A percentile compares a stretch with the other conserved stretches of the same genome.
These are phyloP conservation scores for Laothoe populi DNA, from an alignment of 2,888 invertebrate genomes.

Conservation along the genomic window DNA sequence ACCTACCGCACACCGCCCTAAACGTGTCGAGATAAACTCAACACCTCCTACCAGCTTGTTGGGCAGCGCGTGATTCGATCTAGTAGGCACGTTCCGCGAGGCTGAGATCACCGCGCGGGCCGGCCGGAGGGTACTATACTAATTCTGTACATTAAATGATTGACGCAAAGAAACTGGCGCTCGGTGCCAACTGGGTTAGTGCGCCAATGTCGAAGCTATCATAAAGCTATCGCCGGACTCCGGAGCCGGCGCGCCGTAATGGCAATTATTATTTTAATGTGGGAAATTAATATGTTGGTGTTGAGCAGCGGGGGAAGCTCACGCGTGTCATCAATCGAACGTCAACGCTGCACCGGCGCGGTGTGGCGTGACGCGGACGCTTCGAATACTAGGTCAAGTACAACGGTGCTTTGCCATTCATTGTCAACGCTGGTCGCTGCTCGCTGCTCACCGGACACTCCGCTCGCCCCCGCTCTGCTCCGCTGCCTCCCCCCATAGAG, in stretches of 20 bases:
- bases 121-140: slow-evolving; percentile 19
- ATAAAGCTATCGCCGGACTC: slow-evolving; percentile 56
- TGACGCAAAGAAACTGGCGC: slow-evolving; percentile 65
- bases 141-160: slow-evolving; percentile 59
- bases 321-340: slow-evolving; percentile 68
- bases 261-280: slow-evolving; percentile 57
- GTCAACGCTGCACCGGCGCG: slow-evolving; percentile 58
- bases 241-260: slow-evolving; percentile 50
- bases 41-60: not conserved
- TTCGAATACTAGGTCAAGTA: slow-evolving; percentile 81
- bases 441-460: slow-evolving; percentile 31
- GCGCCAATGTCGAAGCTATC: slow-evolving; percentile 76
- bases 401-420: slow-evolving; percentile 83
- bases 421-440: slow-evolving; percentile 64
- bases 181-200: slow-evolving; percentile 77
- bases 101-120: slow-evolving; percentile 60
- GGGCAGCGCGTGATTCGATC: slow-evolving; percentile 41
- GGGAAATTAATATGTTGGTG: slow-evolving; percentile 43
- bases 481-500: slow-evolving; percentile 37
- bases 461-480: slow-evolving; percentile 36
- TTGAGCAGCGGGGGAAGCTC: slow-evolving; percentile 44
- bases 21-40: slow-evolving; percentile 53
- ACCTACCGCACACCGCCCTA: slow-evolving; percentile 44
- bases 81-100: slow-evolving; percentile 40
- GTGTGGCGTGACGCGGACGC: slow-evolving; percentile 73